Base-by-base conservation (phyloP, 2,113 vertebrate species). In the Chunga burmeisteri region DNA sequence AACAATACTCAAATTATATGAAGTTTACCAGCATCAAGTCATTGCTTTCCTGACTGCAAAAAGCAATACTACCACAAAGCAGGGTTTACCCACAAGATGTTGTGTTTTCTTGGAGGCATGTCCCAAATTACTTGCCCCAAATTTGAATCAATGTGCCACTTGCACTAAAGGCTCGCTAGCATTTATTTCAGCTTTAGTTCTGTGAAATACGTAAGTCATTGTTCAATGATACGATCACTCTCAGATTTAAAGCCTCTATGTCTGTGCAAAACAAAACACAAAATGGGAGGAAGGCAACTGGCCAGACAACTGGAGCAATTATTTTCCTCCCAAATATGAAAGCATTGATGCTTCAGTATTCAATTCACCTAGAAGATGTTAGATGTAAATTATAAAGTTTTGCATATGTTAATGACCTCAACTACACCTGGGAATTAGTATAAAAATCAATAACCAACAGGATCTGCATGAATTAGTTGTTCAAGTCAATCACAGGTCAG, bases 141-240 rank as follows among this genome's bases (percentile, higher is more conserved):
- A 15, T 47, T 26, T 52, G 44, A 90, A 19, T 38, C 40, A 27
- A 44, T 0, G 3, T 68, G 27, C 23, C 44, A 52, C 22, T 38
- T 25, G 34, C 53, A 71, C 36, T 73, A 58, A 90, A 91, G 36
- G 42, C 49, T 32, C 59, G 11, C 13, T 36, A 65, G 38, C 23
- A 81, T 55, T 86, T 93, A 65, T 52, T 72, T 82, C 52, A 56
- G n/a, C 21, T 86, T 86, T n/a, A 56, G 16, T 9, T 72, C 65
- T 71, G 74, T 62, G 46, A 90, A 81, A 79, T n/a, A 80, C 1
- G 0, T 3, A 63, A 61, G 16, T n/a, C 21, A 27, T 53, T 58
- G 61, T 3, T 67, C 62, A 56, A 19, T 19, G 27, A 52, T 38
- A 71, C 0, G 0, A 66, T 8, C 20, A 29, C 16, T 30, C 40